These are phyloP conservation scores for Sinocyclocheilus grahami DNA, from an alignment of 2,113 vertebrate genomes.

Conservation along the genomic window DNA sequence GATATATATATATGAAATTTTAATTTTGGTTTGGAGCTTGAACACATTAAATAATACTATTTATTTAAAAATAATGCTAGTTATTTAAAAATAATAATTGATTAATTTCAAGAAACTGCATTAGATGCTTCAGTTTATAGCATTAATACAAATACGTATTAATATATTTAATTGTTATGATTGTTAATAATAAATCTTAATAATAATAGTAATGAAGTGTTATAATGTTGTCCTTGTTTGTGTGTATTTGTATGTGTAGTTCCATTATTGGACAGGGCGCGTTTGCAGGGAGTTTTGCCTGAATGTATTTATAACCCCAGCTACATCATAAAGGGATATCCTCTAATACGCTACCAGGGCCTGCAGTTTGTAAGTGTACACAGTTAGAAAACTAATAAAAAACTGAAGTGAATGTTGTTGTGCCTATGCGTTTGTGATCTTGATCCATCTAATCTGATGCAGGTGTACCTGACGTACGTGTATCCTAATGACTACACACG, in stretches of 20 bases:
- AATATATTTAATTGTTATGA: neutral
- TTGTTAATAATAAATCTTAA: neutral
- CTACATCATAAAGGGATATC: slow-evolving; percentile 83
- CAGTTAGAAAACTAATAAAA: neutral
- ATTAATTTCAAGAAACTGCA: neutral
- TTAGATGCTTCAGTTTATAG: neutral
- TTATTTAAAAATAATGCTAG: neutral
- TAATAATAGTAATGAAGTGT: neutral
- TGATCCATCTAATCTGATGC: slow-evolving; percentile 2
- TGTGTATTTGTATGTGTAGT: slow-evolving; percentile 72
- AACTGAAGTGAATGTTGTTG: neutral
- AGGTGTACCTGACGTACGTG: slow-evolving; percentile 90
- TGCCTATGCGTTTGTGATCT: neutral
- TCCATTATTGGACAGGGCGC: slow-evolving; percentile 79
- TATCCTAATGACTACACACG: slow-evolving; percentile 95
- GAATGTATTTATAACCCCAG: slow-evolving; percentile 88
- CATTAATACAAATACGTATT: neutral
- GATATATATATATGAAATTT: too few relatives aligned
- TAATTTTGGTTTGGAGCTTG: neutral
- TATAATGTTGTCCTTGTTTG: slow-evolving; percentile 25
- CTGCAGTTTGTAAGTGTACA: slow-evolving; percentile 87
- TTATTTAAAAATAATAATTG: neutral
- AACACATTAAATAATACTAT: neutral
- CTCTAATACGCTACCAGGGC: slow-evolving; percentile 88
- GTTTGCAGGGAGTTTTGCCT: slow-evolving; percentile 77